Evolutionary conservation across 2,888 invertebrate genomes (phyloP).

Genomic region (Drosophila mercatorum): DNA sequence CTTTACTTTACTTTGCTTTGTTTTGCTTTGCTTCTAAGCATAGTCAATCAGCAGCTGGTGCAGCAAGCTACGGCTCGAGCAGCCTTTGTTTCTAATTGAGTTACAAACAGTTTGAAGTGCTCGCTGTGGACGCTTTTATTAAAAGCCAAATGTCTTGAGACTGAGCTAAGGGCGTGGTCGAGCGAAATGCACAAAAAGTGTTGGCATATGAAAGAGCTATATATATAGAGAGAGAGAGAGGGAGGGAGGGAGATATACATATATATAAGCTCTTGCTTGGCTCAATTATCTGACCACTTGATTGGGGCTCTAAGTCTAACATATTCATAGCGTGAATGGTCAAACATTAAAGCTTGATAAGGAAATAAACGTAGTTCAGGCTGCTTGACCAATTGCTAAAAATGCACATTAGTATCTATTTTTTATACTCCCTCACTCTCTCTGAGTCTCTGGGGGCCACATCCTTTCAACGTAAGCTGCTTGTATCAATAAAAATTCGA

Average conservation of each 20-base stretch:
- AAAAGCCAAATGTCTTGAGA: slow-evolving; percentile 64
- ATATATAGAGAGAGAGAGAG: background rate
- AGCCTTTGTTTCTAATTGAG: slow-evolving; percentile 75
- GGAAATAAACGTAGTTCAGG: slow-evolving; percentile 26
- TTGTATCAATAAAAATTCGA: slow-evolving; percentile 85
- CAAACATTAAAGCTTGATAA: slow-evolving; percentile 56
- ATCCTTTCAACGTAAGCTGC: slow-evolving; percentile 83
- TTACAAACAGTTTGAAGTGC: slow-evolving; percentile 65
- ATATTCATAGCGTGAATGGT: slow-evolving; percentile 61
- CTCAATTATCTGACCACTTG: slow-evolving; percentile 52
- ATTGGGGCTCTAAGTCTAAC: slow-evolving; percentile 47
- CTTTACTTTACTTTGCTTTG: background rate
- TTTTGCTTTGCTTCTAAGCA: slow-evolving; percentile 22
- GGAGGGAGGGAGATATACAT: background rate
- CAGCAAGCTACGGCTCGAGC: slow-evolving; percentile 3
- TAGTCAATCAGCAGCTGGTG: slow-evolving; percentile 16
- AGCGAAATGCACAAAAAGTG: background rate
- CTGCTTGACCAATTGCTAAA: slow-evolving; percentile 75
- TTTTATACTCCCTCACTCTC: slow-evolving; percentile 59
- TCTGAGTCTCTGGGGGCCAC: slow-evolving; percentile 16
- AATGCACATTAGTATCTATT: slow-evolving; percentile 70
- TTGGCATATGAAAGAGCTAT: background rate
- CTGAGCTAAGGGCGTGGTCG: slow-evolving; percentile 7
- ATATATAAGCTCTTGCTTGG: slow-evolving; percentile 5
- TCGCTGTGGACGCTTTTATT: slow-evolving; percentile 53